phyloP scores from a whole-genome alignment of 2,797 vertebrate genomes.

The Macropodus opercularis region DNA sequence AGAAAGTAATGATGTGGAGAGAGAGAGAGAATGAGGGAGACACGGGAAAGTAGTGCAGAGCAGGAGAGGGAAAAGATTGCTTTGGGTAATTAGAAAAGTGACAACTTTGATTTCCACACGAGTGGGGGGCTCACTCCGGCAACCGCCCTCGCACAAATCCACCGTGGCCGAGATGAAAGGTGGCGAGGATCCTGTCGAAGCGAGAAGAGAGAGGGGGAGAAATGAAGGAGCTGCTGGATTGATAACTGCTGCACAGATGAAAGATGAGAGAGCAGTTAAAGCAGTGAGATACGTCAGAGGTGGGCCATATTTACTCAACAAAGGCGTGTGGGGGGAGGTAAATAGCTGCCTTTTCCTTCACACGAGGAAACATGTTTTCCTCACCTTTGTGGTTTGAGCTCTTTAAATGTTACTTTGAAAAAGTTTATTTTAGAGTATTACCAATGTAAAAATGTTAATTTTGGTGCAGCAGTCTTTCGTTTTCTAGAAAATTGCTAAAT shows the following conservation, averaged over 20 bases:
- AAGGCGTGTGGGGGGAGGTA: conserved; percentile 34
- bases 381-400: too few relatives aligned
- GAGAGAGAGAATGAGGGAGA: conserved; percentile 15
- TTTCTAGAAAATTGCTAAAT: neutral
- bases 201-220: conserved; percentile 9
- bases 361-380: conserved; percentile 17
- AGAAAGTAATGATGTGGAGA: conserved; percentile 42
- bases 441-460: too few relatives aligned
- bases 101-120: conserved; percentile 74
- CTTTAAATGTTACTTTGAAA: too few relatives aligned
- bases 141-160: conserved; percentile 58
- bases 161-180: conserved; percentile 63
- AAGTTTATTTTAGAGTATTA: too few relatives aligned
- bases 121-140: conserved; percentile 32
- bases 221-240: conserved; percentile 45
- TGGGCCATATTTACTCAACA: conserved; percentile 50
- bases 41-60: conserved; percentile 44
- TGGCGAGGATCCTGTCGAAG: conserved; percentile 38
- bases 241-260: conserved; percentile 57
- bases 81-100: conserved; percentile 79
- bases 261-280: conserved; percentile 56
- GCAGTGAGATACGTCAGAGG: conserved; percentile 23
- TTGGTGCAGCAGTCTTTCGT: neutral
- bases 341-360: conserved; percentile 21
- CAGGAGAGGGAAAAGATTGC: conserved; percentile 71